Percentiles rank a stretch among this genome's conserved stretches.
These are phyloP conservation scores for Otus sunia DNA, from an alignment of 2,113 vertebrate species.

Conservation along the genomic window DNA sequence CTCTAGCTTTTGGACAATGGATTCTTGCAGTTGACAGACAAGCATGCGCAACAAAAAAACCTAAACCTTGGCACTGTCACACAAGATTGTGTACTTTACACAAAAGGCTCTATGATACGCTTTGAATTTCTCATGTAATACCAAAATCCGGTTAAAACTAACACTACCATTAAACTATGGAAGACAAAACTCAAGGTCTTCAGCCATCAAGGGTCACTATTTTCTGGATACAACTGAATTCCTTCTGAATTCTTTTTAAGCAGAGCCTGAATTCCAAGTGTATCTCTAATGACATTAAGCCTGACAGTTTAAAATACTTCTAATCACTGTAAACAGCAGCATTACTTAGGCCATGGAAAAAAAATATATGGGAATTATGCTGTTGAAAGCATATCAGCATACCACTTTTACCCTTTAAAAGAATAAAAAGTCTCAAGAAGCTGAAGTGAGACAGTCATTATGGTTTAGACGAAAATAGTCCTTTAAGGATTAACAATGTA, in stretches of 20 bases:
- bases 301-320: not conserved
- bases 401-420: not conserved
- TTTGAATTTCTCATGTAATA: not conserved
- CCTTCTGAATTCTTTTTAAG: not conserved
- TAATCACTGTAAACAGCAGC: not conserved
- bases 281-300: not conserved
- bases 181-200: not conserved
- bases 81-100: not conserved
- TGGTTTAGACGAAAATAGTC: not conserved
- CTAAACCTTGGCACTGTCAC: not conserved
- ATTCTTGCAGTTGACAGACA: not conserved
- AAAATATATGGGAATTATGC: not conserved
- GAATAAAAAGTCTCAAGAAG: not conserved
- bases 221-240: not conserved
- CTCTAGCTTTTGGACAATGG: not conserved
- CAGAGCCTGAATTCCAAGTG: not conserved
- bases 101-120: not conserved
- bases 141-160: not conserved
- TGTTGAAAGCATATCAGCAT: not conserved
- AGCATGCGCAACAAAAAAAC: not conserved
- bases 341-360: not conserved
- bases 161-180: not conserved
- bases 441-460: not conserved
- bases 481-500: not conserved
- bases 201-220: not conserved